Evolutionary conservation across 2,797 vertebrate species (phyloP).

Genomic region (Alca torda): DNA sequence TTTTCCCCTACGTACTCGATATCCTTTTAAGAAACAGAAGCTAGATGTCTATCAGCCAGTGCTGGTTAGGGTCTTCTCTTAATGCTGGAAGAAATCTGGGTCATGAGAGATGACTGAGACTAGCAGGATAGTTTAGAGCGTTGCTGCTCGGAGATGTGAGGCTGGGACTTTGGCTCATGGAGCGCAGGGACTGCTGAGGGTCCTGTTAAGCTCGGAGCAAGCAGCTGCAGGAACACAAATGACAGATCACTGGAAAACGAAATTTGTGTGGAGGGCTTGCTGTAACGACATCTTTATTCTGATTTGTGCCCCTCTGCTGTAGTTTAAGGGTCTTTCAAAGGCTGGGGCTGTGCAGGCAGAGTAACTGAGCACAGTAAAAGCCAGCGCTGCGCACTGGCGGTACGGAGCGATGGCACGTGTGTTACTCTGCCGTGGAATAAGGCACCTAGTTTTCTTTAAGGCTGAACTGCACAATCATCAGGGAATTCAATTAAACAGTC

Average conservation of each 20-base stretch:
- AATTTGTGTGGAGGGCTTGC: neutral
- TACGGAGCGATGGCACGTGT: neutral
- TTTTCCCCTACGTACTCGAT: neutral
- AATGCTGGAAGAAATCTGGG: constrained; percentile 23
- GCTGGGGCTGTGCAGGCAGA: neutral
- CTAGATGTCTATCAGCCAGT: constrained; percentile 22
- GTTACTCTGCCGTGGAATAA: neutral
- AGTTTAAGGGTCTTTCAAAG: neutral
- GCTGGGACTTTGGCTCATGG: neutral
- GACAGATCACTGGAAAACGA: constrained; percentile 3
- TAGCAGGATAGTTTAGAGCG: constrained; percentile 10
- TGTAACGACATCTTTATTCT: neutral
- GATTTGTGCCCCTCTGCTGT: neutral
- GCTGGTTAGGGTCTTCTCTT: constrained; percentile 20
- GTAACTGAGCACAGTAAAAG: neutral
- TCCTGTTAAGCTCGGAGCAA: neutral
- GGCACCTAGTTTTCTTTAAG: neutral
- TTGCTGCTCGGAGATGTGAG: neutral
- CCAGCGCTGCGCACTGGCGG: neutral
- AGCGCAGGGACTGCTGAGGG: neutral
- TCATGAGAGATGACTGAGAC: neutral
- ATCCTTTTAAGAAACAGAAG: constrained; percentile 42
- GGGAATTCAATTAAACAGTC: neutral
- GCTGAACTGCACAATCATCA: neutral
- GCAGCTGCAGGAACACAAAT: neutral